Evolutionary conservation across 2,797 vertebrate genomes (phyloP), one percentile per base, ranked within the genome.

Genomic region (Microctenopoma lineatum): DNA sequence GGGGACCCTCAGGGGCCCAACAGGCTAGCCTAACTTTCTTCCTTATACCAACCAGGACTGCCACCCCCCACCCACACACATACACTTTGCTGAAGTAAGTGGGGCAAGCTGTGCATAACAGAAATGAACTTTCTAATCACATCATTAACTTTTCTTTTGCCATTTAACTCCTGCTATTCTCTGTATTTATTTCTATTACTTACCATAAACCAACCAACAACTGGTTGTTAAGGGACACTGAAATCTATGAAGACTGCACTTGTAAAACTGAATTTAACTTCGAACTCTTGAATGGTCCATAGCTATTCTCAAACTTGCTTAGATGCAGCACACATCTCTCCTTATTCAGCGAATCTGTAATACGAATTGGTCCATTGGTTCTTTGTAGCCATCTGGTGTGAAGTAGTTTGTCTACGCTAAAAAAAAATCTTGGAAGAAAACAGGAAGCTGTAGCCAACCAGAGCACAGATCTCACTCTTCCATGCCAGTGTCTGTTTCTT

Each of bases 1-100:
- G 60, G 79, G 80, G 87, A 87, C 90, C 89, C 84, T 83, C 81
- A 13, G 84, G 90, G 90, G 75, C 80, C 80, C 75, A 68, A 80
- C 87, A 90, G 88, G 72, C 76, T 73, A 79, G 75, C 59, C 75
- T 65, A 52, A 85, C 73, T 88, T 75, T 72, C 75, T 85, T 72
- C 67, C 70, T 71, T 47, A 67, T 75, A 63, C 75, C 72, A 75
- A 57, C 60, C 52, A 67, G 54, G 56, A 54, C 42, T 6, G 42
- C 16, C 38, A 11, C 38, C 38, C 44, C n/a, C 64, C 16, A 52
- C 47, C 52, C 44, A 58, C 11, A 27, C 11, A 44, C 29, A 48
- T 9, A 45, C 21, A 52, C 54, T 25, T 7, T 45, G 51, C 62
- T 55, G 12, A 75, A 70, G 66, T 70, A 61, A 62, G 32, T 36